Evolutionary conservation across 2,113 vertebrate genomes (phyloP), one percentile per base, ranked within the genome.

Genomic region (Cephalopholis sonnerati): DNA sequence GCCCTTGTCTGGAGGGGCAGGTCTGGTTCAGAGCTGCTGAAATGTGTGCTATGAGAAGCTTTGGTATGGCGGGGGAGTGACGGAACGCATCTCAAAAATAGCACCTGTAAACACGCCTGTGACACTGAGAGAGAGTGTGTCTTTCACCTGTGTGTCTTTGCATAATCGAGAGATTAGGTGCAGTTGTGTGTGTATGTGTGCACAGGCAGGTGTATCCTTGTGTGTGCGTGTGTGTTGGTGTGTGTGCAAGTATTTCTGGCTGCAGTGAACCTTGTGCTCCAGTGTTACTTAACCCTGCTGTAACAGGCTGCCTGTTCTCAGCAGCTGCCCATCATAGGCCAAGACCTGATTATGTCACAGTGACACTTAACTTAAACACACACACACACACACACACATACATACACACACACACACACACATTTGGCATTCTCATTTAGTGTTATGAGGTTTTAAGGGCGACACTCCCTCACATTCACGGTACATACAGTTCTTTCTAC

Each of bases 271-370:
- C 66, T 91, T 91, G 90, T 81, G 77, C 86, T 86, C 57, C 51
- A 46, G 61, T 90, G 92, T 93, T 94, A 89, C 88, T 94, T 94
- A 94, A 94, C 87, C 79, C 77, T 77, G 51, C 71, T 84, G 84
- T 81, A 89, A 90, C 85, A 82, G 70, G 77, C 77, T 82, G 82
- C 61, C 74, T 79, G 41, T 75, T 85, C 87, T 76, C 89, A 88
- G 77, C 89, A 83, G 89, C 83, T 87, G 84, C 76, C 66, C 48
- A 69, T 88, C 78, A 74, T 54, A 64, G 84, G 64, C 85, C 72
- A 58, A 90, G 70, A 69, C 83, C 75, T 29, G 64, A 89, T 95
- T 91, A 90, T 92, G 89, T 90, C 89, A 91, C 84, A 77, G 72
- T 64, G 36, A 71, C 29, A 63, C 80, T 54, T 50, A 11, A 77